phyloP scores from a whole-genome alignment of 2,888 invertebrate genomes.

The Megastigmus dorsalis region DNA sequence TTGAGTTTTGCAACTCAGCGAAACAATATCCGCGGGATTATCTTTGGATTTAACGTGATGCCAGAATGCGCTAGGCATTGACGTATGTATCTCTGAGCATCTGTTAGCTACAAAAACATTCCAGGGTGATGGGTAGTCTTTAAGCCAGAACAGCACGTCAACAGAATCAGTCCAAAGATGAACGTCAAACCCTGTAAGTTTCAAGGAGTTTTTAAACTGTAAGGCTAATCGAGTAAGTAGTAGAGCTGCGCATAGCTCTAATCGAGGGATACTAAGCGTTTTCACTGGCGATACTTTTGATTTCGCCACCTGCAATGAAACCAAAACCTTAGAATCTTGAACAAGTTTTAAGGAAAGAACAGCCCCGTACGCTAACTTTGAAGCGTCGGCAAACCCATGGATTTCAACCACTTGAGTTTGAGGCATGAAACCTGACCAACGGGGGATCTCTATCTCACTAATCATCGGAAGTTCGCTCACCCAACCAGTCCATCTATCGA shows the following conservation, averaged over 20 bases:
- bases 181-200: background rate
- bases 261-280: background rate
- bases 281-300: background rate
- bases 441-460: background rate
- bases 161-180: background rate
- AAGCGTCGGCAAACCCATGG: background rate
- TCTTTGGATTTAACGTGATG: too few relatives aligned
- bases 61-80: too few relatives aligned
- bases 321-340: background rate
- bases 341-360: background rate
- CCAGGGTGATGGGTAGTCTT: background rate
- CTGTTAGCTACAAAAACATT: background rate
- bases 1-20: background rate
- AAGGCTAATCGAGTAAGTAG: background rate
- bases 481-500: background rate
- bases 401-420: background rate
- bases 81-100: too few relatives aligned
- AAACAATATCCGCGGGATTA: too few relatives aligned
- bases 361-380: background rate
- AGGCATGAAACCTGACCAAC: background rate
- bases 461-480: background rate
- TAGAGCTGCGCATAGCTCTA: background rate
- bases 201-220: background rate
- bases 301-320: background rate
- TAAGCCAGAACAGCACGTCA: background rate